Conservation (phyloP, 2,797 vertebrate genomes). For the Gymnoscopelus microlampas region DNA sequence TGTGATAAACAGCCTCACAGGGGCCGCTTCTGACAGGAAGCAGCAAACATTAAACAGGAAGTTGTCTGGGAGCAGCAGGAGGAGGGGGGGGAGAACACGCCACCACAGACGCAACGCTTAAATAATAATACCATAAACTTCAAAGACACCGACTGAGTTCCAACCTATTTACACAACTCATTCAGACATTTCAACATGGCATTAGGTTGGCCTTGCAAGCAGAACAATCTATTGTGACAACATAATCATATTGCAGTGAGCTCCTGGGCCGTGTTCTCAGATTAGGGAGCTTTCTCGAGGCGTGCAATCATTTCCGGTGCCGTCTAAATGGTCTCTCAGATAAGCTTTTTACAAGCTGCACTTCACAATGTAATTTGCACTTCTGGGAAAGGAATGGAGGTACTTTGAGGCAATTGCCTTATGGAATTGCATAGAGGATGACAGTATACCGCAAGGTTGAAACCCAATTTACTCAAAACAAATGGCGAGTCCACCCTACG, state of each 20-base stretch:
- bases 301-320: conserved; percentile 15
- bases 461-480: conserved; percentile 34
- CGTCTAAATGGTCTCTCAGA: conserved; percentile 20
- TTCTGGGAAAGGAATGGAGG: conserved; percentile 19
- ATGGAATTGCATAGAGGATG: conserved; percentile 19
- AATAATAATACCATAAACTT: too few relatives aligned
- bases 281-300: conserved; percentile 27
- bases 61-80: conserved; percentile 49
- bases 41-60: conserved; percentile 75
- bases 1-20: neutral
- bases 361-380: conserved; percentile 47
- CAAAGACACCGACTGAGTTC: neutral
- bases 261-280: conserved; percentile 3
- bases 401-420: conserved; percentile 11
- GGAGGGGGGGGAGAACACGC: conserved; percentile 23
- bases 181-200: conserved; percentile 10
- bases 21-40: conserved; percentile 63
- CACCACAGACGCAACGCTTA: conserved; percentile 8
- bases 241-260: conserved; percentile 3
- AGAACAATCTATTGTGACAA: conserved; percentile 12
- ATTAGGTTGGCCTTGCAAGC: conserved; percentile 9
- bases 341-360: conserved; percentile 23
- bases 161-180: neutral
- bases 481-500: conserved; percentile 7
- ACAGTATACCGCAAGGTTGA: conserved; percentile 9